Evolutionary conservation across 2,888 invertebrate genomes (phyloP), one percentile per base, ranked within the genome.

Genomic region (Hesperia comma): DNA sequence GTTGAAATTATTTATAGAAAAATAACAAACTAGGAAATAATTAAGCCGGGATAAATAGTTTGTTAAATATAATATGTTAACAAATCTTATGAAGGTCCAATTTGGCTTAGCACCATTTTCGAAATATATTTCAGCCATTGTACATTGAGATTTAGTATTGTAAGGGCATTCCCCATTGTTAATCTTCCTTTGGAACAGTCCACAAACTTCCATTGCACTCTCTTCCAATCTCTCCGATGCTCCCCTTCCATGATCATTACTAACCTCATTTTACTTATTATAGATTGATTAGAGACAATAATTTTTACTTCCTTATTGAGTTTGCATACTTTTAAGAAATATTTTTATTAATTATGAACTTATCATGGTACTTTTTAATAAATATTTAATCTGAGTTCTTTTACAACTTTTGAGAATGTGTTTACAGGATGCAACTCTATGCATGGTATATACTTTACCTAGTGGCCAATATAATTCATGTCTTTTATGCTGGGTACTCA

Each of bases 221-320:
- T 88, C 89, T 90, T 89, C 90, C 80, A 82, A 85, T 85, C 82
- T 46, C 19, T 49, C 49, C 49, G 4, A 19, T 10, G 15, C 7
- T 85, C 84, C 81, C 72, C 74, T 77, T 83, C 79, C 80, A 80
- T 75, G 68, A 69, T 74, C 75, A 77, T 74, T 74, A 69, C 72
- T 77, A 86, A 90, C 87, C 89, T 88, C 86, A 88, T 88, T 88
- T 87, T 87, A 70, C 71, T 87, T 70, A 71, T 75, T 84, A 80
- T 37, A n/a, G n/a, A 51, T 49, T 26, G 46, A 26, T 57, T 71
- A 81, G 79, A 40, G 40, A 40, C 43, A 43, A 43, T 15, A 58
- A 58, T 19, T 15, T 12, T 49, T 58, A 32, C 71, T 72, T 75
- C 72, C 71, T 70, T 49, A 57, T 37, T 37, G 58, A 14, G 26